A percentile compares a stretch with the other conserved stretches of the same genome.
phyloP scores from a whole-genome alignment of 2,797 vertebrate species.

The Hipposideros larvatus region DNA sequence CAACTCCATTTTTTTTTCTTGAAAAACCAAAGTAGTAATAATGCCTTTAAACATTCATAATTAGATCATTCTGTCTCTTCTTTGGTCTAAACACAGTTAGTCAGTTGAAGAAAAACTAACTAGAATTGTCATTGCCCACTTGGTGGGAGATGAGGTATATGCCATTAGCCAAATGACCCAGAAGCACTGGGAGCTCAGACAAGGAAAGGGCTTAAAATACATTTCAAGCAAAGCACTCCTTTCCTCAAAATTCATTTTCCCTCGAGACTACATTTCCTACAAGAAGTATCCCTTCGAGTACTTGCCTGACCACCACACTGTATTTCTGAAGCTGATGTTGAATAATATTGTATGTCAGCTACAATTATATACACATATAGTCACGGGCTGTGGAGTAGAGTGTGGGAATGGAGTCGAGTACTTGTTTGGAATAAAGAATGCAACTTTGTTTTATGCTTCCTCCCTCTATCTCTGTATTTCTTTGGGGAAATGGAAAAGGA shows the following conservation, averaged over 20 bases:
- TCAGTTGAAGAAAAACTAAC: constrained; percentile 63
- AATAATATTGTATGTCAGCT: no score
- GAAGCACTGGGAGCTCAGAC: neutral
- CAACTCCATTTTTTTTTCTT: neutral
- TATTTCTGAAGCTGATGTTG: no score
- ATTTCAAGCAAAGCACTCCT: neutral
- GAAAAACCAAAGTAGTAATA: constrained; percentile 48
- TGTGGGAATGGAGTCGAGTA: no score
- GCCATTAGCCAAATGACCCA: constrained; percentile 21
- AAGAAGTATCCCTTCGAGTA: neutral
- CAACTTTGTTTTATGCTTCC: constrained; percentile 3
- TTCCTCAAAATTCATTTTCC: constrained; percentile 37
- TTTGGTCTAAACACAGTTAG: constrained; percentile 64
- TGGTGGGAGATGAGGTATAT: neutral
- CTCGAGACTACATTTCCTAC: neutral
- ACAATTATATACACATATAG: no score
- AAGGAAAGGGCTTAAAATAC: neutral
- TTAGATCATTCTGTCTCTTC: constrained; percentile 57
- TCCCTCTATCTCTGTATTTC: neutral
- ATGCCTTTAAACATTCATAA: constrained; percentile 61
- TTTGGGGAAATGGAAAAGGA: neutral
- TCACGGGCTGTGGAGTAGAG: no score
- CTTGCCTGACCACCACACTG: no score
- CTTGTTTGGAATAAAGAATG: constrained; percentile 15
- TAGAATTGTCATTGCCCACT: constrained; percentile 54